Conservation (phyloP, 1,140 invertebrate genomes). For the Asbolus verrucosus region DNA sequence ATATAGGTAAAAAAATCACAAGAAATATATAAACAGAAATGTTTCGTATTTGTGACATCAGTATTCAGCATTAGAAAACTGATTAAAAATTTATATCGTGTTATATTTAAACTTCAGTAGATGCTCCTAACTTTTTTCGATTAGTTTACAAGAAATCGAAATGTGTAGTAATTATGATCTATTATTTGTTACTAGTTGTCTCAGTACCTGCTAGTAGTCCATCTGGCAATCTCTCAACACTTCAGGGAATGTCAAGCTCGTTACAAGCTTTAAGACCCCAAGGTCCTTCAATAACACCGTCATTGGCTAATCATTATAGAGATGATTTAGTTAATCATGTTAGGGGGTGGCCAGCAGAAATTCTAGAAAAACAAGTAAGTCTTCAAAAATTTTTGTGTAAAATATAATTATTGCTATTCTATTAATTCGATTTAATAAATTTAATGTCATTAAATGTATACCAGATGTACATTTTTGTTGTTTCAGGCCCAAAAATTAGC, state of each 20-base stretch:
- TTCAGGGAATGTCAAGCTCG: conserved; percentile 62
- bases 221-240: conserved; percentile 55
- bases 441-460: no score
- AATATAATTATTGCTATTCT: neutral
- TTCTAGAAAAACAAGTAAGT: conserved; percentile 90
- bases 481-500: conserved; percentile 84
- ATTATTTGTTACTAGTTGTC: conserved; percentile 46
- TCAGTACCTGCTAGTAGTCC: conserved; percentile 56
- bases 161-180: neutral
- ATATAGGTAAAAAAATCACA: no score
- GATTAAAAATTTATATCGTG: no score
- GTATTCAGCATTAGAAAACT: no score
- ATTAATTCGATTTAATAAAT: neutral
- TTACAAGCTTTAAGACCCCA: conserved; percentile 64
- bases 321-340: conserved; percentile 93
- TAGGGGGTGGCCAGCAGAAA: conserved; percentile 91
- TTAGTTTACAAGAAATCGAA: no score
- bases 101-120: no score
- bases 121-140: no score
- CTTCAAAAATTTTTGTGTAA: neutral
- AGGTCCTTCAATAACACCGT: conserved; percentile 79
- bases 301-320: conserved; percentile 91
- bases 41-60: no score
- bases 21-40: no score
- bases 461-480: conserved; percentile 17